phyloP scores from a whole-genome alignment of 2,797 vertebrate genomes.

The Huso huso region DNA sequence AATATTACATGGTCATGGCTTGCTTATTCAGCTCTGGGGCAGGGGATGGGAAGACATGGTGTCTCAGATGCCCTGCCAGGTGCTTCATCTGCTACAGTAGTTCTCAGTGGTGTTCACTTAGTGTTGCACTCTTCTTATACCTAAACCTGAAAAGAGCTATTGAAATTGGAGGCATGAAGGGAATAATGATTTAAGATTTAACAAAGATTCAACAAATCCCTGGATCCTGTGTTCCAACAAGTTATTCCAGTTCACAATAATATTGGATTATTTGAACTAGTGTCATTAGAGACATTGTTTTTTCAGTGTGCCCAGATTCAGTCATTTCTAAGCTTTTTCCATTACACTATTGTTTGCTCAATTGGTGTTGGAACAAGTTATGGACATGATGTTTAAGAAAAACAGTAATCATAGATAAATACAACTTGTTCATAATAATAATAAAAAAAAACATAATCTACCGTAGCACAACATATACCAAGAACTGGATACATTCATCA shows the following conservation, averaged over 20 bases:
- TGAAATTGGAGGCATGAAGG: background rate
- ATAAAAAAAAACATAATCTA: too few relatives aligned
- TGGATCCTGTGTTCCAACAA: background rate
- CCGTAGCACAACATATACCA: too few relatives aligned
- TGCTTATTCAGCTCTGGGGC: conserved; percentile 29
- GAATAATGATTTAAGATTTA: background rate
- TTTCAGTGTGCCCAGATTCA: too few relatives aligned
- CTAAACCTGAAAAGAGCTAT: background rate
- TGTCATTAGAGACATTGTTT: too few relatives aligned
- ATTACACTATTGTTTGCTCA: too few relatives aligned
- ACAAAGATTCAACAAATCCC: background rate
- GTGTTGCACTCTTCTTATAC: conserved; percentile 1
- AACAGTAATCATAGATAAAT: too few relatives aligned
- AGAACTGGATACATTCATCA: too few relatives aligned
- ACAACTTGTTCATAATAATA: too few relatives aligned
- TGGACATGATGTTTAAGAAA: too few relatives aligned
- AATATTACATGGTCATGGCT: conserved; percentile 27
- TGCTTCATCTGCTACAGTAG: conserved; percentile 19
- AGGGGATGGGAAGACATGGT: conserved; percentile 6
- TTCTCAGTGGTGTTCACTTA: background rate
- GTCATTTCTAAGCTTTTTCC: too few relatives aligned
- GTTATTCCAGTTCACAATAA: background rate
- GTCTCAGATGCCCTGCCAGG: conserved; percentile 3
- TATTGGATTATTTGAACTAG: too few relatives aligned
- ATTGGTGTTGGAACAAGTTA: too few relatives aligned